Base-by-base conservation (phyloP, 2,888 invertebrate genomes). In the Hirtodrosophila trivittata region DNA sequence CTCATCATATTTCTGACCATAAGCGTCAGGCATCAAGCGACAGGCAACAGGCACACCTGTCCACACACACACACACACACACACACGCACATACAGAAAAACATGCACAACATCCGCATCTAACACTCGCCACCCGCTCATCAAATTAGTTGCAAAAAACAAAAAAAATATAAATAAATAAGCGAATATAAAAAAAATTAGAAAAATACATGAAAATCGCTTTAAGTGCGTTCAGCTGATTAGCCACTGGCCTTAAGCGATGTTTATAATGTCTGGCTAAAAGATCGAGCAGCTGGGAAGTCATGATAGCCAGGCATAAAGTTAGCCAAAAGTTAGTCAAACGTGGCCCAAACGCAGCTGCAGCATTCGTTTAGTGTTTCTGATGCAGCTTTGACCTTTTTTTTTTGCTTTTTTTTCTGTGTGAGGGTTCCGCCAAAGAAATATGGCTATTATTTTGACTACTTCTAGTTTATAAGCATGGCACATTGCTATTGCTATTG, bases 381-480 rank as follows among this genome's bases (percentile, higher is more conserved):
- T 9, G 57, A 42, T 75, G 87, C 37, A 69, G 66, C 82, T 82
- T 82, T 82, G 82, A 82, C 82, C 82, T 82, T 82, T 82, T 80
- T 86, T 46, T 41, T n/a, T 38, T n/a, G 5, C 2, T 16, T 41
- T 18, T 28, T 18, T 49, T 26, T 49, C 33, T 28, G 28, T 16
- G 39, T 39, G 69, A 68, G 70, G 69, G 69, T 74, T 74, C 69
- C 74, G 63, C 69, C 68, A 74, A 50, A 70, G 62, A 86, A 80
- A 83, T 78, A 78, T 78, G 84, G 78, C 81, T 82, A 81, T 82
- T 86, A 85, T 87, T 82, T 87, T 77, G 87, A 69, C 58, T 87
- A 65, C 85, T 82, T 85, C 82, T 75, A 87, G 87, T 82, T 82
- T 82, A 87, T 87, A 84, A 80, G 82, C 80, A 57, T 66, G 51